Conservation (phyloP, 2,797 vertebrate genomes). For the Acanthurus tractus region DNA sequence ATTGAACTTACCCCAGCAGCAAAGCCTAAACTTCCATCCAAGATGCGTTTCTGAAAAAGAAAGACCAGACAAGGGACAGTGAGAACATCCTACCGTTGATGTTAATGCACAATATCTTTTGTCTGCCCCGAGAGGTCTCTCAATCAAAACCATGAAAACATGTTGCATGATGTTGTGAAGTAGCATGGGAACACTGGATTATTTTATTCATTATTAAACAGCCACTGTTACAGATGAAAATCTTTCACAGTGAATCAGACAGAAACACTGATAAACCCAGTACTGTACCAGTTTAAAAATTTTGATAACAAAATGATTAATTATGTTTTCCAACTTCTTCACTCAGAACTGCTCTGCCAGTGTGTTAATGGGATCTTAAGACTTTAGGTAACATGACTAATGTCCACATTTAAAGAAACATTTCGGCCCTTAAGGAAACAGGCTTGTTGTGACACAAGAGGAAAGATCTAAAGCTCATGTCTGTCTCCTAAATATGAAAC, state of each 20-base stretch:
- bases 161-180: no score
- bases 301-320: no score
- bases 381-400: background rate
- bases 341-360: background rate
- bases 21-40: slow-evolving; percentile 97
- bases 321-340: no score
- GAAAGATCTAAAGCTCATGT: background rate
- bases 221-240: no score
- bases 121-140: background rate
- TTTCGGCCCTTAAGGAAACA: background rate
- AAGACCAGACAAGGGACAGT: slow-evolving; percentile 32
- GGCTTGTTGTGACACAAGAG: no score
- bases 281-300: no score
- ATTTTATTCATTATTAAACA: no score
- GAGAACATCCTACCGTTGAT: slow-evolving; percentile 11
- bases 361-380: background rate
- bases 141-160: no score
- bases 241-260: no score
- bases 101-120: background rate
- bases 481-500: background rate
- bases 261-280: no score
- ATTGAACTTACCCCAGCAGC: slow-evolving; percentile 92
- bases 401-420: background rate
- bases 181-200: no score
- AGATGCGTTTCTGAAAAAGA: slow-evolving; percentile 88